Conservation (phyloP, 1,140 invertebrate species). For the Leptinotarsa lineolata region DNA sequence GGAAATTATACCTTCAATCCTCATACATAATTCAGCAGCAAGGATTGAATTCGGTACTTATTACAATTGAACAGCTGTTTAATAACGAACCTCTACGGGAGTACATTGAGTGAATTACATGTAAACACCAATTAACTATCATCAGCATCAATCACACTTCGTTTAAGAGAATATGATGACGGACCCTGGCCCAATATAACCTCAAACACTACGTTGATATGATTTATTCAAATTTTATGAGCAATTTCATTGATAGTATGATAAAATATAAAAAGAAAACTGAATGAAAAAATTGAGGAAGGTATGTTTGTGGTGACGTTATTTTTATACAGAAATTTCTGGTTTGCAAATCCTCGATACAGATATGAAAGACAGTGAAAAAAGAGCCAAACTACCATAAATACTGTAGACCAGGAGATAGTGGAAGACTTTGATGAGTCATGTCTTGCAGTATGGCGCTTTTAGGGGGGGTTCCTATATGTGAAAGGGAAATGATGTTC, state of each 20-base stretch:
- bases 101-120: background rate
- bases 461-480: too few species aligned
- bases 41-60: background rate
- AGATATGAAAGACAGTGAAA: too few species aligned
- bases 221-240: background rate
- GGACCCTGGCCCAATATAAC: background rate
- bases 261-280: background rate
- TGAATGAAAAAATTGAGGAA: background rate
- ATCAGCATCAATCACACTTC: background rate
- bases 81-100: background rate
- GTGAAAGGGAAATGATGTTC: too few species aligned
- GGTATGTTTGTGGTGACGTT: too few species aligned
- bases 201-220: background rate
- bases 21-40: background rate
- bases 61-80: background rate
- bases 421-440: too few species aligned
- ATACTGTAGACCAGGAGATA: too few species aligned
- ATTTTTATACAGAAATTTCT: too few species aligned
- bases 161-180: background rate
- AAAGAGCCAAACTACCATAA: too few species aligned
- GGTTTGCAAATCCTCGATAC: too few species aligned
- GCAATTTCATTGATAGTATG: background rate
- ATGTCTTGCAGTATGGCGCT: too few species aligned
- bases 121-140: background rate
- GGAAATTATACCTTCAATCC: background rate